These are phyloP conservation scores for Oncorhynchus nerka DNA, from an alignment of 2,113 vertebrate species.

Conservation along the genomic window DNA sequence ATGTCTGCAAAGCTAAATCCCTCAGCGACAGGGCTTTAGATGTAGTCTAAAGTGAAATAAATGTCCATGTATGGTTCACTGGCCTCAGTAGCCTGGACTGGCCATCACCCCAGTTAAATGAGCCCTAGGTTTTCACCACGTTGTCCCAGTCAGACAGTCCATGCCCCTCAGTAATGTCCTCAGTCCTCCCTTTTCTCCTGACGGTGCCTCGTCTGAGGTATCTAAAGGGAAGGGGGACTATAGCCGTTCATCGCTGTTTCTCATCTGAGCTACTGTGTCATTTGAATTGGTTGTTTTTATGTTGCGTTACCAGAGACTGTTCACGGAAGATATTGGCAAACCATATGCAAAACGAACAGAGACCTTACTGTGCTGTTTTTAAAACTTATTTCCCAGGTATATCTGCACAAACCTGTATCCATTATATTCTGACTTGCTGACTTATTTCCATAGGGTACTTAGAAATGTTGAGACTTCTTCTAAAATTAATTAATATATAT, in stretches of 20 bases:
- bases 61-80: conserved; percentile 1
- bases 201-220: neutral
- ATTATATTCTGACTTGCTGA: neutral
- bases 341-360: conserved; percentile 62
- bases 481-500: conserved; percentile 33
- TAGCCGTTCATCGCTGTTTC: neutral
- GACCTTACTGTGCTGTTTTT: conserved; percentile 61
- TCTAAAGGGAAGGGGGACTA: conserved; percentile 5
- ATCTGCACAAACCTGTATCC: neutral
- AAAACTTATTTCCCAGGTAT: conserved; percentile 35
- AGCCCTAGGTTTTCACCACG: neutral
- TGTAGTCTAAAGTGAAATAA: conserved; percentile 12
- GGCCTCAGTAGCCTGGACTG: conserved; percentile 13
- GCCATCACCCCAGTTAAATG: neutral
- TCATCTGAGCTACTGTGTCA: too few species aligned
- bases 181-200: neutral
- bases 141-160: neutral
- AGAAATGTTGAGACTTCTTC: conserved; percentile 33
- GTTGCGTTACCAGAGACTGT: conserved; percentile 13
- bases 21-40: neutral
- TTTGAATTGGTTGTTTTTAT: neutral
- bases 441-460: neutral
- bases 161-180: conserved; percentile 17
- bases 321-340: conserved; percentile 2
- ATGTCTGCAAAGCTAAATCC: conserved; percentile 7